Evolutionary conservation across 2,113 vertebrate species (phyloP).

Genomic region (Lipophrys pholis): DNA sequence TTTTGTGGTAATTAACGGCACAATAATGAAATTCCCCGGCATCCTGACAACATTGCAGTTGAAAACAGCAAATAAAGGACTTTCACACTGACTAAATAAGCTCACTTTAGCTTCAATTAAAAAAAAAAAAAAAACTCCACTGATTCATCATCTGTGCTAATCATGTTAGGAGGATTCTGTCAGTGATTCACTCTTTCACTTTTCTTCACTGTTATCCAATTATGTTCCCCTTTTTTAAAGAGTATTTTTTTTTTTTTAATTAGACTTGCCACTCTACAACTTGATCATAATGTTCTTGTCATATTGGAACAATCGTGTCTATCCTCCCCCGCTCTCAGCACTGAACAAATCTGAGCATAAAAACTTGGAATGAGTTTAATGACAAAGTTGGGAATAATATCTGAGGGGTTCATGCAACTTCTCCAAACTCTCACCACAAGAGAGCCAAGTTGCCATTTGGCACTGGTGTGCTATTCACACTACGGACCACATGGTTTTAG

Average conservation of each 20-base stretch:
- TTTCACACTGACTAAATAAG: not conserved
- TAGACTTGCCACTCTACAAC: not conserved
- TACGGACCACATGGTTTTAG: too few relatives aligned
- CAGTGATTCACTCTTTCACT: not conserved
- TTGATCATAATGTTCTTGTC: not conserved
- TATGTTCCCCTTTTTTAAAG: not conserved
- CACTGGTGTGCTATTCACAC: too few relatives aligned
- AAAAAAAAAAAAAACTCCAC: not conserved
- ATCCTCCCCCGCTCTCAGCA: not conserved
- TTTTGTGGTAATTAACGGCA: not conserved
- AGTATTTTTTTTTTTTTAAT: not conserved
- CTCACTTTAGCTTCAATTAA: not conserved
- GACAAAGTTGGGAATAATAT: too few relatives aligned
- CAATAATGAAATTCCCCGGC: not conserved
- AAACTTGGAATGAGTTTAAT: too few relatives aligned
- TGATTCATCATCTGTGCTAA: not conserved
- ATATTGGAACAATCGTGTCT: not conserved
- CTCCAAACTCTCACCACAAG: too few relatives aligned
- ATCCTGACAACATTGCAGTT: not conserved
- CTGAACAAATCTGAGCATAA: not conserved
- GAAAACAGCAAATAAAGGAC: not conserved
- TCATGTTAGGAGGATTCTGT: not conserved
- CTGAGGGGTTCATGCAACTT: too few relatives aligned
- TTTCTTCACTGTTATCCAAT: conserved; percentile 1
- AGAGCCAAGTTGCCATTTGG: too few relatives aligned